These are phyloP conservation scores for Trichoplusia ni DNA, from an alignment of 1,140 invertebrate species.

Conservation along the genomic window DNA sequence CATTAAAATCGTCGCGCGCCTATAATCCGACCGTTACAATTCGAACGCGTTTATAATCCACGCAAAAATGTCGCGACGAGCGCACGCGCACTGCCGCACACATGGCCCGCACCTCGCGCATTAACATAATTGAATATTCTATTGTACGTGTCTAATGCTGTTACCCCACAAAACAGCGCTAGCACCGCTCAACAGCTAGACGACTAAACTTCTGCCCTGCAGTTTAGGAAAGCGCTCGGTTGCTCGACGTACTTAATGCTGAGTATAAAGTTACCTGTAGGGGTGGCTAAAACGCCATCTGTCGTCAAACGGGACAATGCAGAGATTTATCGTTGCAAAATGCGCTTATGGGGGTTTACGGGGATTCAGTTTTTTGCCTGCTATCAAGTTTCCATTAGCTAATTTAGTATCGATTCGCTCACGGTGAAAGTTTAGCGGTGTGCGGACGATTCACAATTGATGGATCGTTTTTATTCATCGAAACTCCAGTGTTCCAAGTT, in stretches of 20 bases:
- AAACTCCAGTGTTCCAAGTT: slow-evolving; percentile 62
- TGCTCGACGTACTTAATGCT: slow-evolving; percentile 11
- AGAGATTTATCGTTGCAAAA: slow-evolving; percentile 76
- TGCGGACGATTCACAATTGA: slow-evolving; percentile 62
- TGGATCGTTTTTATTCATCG: slow-evolving; percentile 76
- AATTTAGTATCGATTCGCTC: slow-evolving; percentile 74
- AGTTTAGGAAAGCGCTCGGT: slow-evolving; percentile 40
- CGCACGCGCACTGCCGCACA: slow-evolving; percentile 65
- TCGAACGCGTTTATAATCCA: slow-evolving; percentile 62
- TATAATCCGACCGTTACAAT: slow-evolving; percentile 60
- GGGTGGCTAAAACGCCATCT: slow-evolving; percentile 65
- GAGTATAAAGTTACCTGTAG: slow-evolving; percentile 71
- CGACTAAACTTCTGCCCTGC: neutral
- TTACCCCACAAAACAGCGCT: slow-evolving; percentile 60
- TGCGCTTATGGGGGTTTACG: slow-evolving; percentile 64
- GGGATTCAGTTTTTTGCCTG: slow-evolving; percentile 72
- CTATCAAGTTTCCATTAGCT: slow-evolving; percentile 80
- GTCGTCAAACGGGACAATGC: slow-evolving; percentile 64
- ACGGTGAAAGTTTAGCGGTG: slow-evolving; percentile 60
- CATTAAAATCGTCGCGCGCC: slow-evolving; percentile 19
- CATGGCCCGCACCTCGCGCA: slow-evolving; percentile 51
- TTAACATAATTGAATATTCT: slow-evolving; percentile 76
- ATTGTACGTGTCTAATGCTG: slow-evolving; percentile 75
- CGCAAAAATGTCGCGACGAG: slow-evolving; percentile 43
- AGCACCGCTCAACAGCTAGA: slow-evolving; percentile 38